phyloP scores from a whole-genome alignment of 2,113 vertebrate genomes.

The Neogale vison region DNA sequence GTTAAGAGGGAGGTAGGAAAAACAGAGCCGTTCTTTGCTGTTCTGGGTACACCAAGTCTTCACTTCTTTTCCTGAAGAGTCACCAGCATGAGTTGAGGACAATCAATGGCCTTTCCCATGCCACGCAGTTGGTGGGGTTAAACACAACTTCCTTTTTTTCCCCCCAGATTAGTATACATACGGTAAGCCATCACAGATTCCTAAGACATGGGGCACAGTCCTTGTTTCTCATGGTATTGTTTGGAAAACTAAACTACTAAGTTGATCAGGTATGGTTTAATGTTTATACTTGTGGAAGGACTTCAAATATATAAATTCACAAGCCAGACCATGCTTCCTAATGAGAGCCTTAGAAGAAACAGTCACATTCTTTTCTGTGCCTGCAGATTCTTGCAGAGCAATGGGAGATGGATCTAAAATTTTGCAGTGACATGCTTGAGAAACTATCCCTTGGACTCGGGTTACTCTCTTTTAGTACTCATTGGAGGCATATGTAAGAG shows the following conservation, averaged over 20 bases:
- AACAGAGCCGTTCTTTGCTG: neutral
- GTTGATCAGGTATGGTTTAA: neutral
- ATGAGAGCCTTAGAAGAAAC: neutral
- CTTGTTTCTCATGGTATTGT: neutral
- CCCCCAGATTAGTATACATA: neutral
- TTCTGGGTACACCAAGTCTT: neutral
- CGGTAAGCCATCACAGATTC: neutral
- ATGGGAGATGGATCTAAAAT: neutral
- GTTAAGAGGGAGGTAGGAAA: neutral
- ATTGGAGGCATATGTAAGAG: neutral
- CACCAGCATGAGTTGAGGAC: neutral
- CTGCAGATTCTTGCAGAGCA: neutral
- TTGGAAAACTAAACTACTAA: neutral
- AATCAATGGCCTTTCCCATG: neutral
- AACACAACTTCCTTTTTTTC: neutral
- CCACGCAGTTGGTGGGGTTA: neutral
- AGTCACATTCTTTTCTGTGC: neutral
- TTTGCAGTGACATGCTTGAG: neutral
- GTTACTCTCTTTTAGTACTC: neutral
- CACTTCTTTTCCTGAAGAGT: neutral
- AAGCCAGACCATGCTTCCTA: neutral
- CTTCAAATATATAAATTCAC: neutral
- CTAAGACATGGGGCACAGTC: neutral
- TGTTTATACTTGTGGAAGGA: neutral
- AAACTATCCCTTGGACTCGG: neutral